phyloP scores from a whole-genome alignment of 1,140 invertebrate species.

The Bombus waltoni region DNA sequence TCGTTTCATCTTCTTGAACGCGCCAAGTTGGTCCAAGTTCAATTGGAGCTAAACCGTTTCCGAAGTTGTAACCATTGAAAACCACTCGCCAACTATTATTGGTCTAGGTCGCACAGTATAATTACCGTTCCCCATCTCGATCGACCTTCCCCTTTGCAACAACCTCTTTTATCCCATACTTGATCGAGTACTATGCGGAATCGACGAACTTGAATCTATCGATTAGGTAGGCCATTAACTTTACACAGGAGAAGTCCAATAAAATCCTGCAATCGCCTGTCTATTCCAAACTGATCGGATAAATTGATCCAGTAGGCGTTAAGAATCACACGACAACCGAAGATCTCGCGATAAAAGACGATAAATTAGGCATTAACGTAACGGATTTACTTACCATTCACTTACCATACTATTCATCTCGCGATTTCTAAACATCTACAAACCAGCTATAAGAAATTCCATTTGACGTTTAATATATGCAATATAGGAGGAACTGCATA shows the following conservation, averaged over 20 bases:
- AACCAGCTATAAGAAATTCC: too few relatives aligned
- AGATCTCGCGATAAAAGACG: not conserved
- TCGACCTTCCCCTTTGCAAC: not conserved
- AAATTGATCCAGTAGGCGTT: not conserved
- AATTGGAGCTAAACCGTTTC: constrained; percentile 76
- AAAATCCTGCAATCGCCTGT: not conserved
- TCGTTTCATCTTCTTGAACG: constrained; percentile 73
- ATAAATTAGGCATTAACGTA: too few relatives aligned
- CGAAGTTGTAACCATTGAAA: constrained; percentile 75
- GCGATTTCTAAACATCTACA: too few relatives aligned
- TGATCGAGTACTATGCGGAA: constrained; percentile 32
- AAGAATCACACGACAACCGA: not conserved
- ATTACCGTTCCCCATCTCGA: constrained; percentile 69
- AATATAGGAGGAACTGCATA: too few relatives aligned
- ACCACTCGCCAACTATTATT: constrained; percentile 74
- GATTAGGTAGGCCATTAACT: constrained; percentile 57
- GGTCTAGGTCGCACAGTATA: constrained; percentile 73
- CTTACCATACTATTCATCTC: too few relatives aligned
- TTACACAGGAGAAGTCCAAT: not conserved
- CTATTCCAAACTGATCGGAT: not conserved
- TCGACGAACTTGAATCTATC: constrained; percentile 60
- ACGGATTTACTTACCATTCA: too few relatives aligned
- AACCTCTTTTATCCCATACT: constrained; percentile 34
- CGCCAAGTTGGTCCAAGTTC: constrained; percentile 72
- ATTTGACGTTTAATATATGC: too few relatives aligned